Base-by-base conservation (phyloP, 2,113 vertebrate genomes). In the Coreoperca whiteheadi region DNA sequence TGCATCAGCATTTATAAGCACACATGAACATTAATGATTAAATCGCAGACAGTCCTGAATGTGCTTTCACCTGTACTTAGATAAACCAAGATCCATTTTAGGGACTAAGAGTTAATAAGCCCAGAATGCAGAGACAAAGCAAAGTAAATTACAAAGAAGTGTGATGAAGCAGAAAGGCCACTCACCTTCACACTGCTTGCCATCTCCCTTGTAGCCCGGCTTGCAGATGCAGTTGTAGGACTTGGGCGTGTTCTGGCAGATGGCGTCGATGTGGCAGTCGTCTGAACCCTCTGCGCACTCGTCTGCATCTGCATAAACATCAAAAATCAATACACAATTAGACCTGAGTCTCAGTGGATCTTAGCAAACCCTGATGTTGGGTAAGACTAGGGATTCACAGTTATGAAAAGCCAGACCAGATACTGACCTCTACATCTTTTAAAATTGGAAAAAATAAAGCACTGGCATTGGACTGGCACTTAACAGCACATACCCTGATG, bases 141-240 rank as follows among this genome's bases (percentile, higher is more conserved):
- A 28, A 18, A 53, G 54, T 3, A 15, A 53, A 10, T 56, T 10
- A 48, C 25, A 28, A 25, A 15, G 28, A 53, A 48, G 21, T 1
- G 7, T 16, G 32, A 8, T 18, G 8, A 37, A 37, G 54, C 1
- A 15, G 11, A 14, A 30, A 18, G 39, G 23, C 6, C 53, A 63
- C 96, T 96, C 95, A 99, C 98, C 98, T 94, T 99, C 97, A 0
- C 98, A 99, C 59, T 97, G 96, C 73, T 96, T 96, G 61, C 98
- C 98, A 74, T 99, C 97, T 50, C 98, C 98, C 91, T 98, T 98
- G 87, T 98, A 99, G 72, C 98, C 98, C 0, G 97, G 96, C 81
- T 99, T 99, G 94, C 98, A 99, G 92, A 99, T 98, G 92, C 98
- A 99, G 91, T 97, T 98, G 96, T 96, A 99, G 85, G 98, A 97